Conservation (phyloP, 2,797 vertebrate genomes). For the Spheniscus humboldti region DNA sequence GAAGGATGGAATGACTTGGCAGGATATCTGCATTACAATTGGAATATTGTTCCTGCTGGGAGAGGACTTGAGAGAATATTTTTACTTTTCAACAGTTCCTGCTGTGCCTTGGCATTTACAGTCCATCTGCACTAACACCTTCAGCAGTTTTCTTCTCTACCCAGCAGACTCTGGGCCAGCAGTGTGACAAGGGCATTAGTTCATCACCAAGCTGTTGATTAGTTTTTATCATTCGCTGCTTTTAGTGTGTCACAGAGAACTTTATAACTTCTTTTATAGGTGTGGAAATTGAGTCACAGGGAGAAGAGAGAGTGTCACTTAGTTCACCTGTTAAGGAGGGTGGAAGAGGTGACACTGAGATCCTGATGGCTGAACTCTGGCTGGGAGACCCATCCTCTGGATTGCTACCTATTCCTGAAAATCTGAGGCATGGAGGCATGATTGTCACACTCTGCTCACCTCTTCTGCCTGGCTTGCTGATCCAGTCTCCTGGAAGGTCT, state of each 20-base stretch:
- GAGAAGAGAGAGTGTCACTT: background rate
- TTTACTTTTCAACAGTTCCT: slow-evolving; percentile 2
- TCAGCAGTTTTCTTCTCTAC: background rate
- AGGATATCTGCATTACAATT: background rate
- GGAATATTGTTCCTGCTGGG: slow-evolving; percentile 12
- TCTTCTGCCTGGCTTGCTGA: background rate
- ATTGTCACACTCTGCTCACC: background rate
- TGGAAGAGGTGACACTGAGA: background rate
- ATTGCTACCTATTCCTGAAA: background rate
- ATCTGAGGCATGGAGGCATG: background rate
- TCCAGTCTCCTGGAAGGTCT: background rate
- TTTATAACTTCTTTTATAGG: background rate
- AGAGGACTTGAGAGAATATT: background rate
- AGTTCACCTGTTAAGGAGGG: background rate
- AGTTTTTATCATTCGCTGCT: background rate
- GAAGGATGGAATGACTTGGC: background rate
- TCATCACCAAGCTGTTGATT: background rate
- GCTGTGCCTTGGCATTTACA: background rate
- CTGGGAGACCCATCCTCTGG: background rate
- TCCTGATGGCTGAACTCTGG: background rate
- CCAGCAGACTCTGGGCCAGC: background rate
- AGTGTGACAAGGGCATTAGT: background rate
- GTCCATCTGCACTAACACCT: background rate
- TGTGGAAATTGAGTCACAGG: background rate
- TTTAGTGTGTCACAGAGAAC: background rate